Conservation (phyloP, 30 jellyfish, hydroid and myxozoan species). For the Turritopsis dohrnii region DNA sequence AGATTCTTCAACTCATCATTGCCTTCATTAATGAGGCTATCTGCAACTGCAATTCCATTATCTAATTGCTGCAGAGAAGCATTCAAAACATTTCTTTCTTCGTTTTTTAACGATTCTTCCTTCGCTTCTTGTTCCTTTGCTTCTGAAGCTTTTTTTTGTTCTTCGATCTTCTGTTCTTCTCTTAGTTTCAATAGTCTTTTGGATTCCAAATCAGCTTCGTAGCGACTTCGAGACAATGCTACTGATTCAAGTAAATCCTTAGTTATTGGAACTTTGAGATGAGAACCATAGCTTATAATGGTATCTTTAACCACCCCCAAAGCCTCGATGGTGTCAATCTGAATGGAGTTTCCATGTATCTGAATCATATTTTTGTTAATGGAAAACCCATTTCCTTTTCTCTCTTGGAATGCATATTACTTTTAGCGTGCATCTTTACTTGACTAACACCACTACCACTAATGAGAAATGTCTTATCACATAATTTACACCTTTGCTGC, state of each 20-base stretch:
- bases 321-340: not conserved
- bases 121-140: too few species aligned
- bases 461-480: too few species aligned
- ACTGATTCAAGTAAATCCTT: slow-evolving; percentile 3
- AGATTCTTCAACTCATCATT: too few species aligned
- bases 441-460: too few species aligned
- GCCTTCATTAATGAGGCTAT: too few species aligned
- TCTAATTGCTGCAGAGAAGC: slow-evolving; percentile 5
- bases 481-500: too few species aligned
- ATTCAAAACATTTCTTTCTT: not conserved
- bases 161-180: too few species aligned
- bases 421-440: too few species aligned
- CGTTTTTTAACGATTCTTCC: slow-evolving; percentile 10
- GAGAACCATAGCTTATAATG: slow-evolving; percentile 1
- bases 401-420: too few species aligned
- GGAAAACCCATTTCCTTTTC: slow-evolving; percentile 3
- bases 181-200: not conserved
- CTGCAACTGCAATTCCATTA: too few species aligned
- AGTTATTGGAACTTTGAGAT: slow-evolving; percentile 1
- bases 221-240: not conserved
- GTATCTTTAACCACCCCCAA: not conserved
- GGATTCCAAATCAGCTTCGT: slow-evolving; percentile 7
- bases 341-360: not conserved
- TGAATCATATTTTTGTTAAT: not conserved
- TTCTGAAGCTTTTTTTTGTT: not conserved